phyloP scores from a whole-genome alignment of 2,113 vertebrate species.

The Pimephales promelas region DNA sequence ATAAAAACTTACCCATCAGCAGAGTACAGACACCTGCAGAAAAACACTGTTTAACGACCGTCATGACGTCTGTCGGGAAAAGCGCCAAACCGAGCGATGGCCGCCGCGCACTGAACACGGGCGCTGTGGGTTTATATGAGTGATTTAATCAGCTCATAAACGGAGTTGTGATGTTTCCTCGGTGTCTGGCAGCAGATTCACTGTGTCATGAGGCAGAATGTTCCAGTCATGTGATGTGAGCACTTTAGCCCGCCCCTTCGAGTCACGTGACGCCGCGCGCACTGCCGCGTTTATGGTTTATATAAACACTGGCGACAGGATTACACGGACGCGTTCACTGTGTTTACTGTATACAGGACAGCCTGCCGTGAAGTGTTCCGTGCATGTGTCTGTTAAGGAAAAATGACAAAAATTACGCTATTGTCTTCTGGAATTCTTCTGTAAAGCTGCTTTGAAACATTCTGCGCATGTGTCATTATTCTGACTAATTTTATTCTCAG shows the following conservation, averaged over 20 bases:
- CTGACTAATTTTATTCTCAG: too few relatives aligned
- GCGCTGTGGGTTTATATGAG: too few relatives aligned
- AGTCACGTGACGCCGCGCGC: slow-evolving; percentile 67
- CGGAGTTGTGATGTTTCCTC: background rate
- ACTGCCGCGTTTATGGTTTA: too few relatives aligned
- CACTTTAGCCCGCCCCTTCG: slow-evolving; percentile 42
- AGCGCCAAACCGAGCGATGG: background rate
- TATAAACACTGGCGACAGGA: too few relatives aligned
- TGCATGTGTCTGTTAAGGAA: too few relatives aligned
- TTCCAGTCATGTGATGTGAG: slow-evolving; percentile 71
- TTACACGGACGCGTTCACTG: too few relatives aligned
- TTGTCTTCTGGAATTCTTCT: too few relatives aligned
- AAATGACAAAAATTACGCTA: too few relatives aligned
- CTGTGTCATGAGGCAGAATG: slow-evolving; percentile 44
- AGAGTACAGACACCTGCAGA: slow-evolving; percentile 49
- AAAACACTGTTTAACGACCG: background rate
- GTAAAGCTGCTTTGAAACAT: too few relatives aligned
- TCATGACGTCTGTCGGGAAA: slow-evolving; percentile 59
- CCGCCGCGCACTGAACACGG: background rate
- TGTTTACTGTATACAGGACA: too few relatives aligned
- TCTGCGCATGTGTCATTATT: too few relatives aligned
- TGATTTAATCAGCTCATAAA: background rate
- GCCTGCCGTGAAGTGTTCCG: too few relatives aligned
- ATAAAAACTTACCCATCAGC: slow-evolving; percentile 68
- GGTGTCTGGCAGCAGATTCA: background rate